Evolutionary conservation across 2,888 invertebrate species (phyloP).

Genomic region (Entomobrya proxima): DNA sequence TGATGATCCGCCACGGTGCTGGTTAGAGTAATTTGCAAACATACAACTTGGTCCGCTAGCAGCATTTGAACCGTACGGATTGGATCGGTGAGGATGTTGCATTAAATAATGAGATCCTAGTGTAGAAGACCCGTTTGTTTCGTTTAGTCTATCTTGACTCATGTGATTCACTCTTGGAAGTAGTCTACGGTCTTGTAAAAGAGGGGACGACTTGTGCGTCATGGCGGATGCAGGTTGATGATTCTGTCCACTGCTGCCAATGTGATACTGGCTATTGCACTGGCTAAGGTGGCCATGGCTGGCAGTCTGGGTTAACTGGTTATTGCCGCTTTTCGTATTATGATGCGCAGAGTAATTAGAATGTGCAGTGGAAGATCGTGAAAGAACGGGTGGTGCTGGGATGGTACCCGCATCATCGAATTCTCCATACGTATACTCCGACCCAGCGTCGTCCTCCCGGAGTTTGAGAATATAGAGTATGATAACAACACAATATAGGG

Average conservation of each 20-base stretch:
- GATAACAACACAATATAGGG: conserved; percentile 66
- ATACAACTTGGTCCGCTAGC: background rate
- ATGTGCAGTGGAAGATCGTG: conserved; percentile 54
- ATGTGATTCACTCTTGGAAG: conserved; percentile 51
- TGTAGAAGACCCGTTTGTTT: background rate
- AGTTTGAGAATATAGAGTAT: conserved; percentile 68
- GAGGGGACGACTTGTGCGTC: conserved; percentile 37
- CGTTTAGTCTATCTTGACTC: conserved; percentile 47
- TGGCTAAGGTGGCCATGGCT: conserved; percentile 45
- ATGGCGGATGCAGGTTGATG: conserved; percentile 9
- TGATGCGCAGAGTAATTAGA: conserved; percentile 54
- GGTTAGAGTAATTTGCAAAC: conserved; percentile 26
- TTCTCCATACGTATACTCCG: conserved; percentile 60
- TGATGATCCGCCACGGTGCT: background rate
- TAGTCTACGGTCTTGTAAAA: conserved; percentile 40
- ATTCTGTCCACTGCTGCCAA: conserved; percentile 31
- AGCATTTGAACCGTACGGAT: background rate
- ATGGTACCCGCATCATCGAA: conserved; percentile 57
- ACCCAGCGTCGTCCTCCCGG: conserved; percentile 52
- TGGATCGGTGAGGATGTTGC: conserved; percentile 26
- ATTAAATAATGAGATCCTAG: conserved; percentile 9
- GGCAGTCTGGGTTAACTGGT: conserved; percentile 33
- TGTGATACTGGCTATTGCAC: conserved; percentile 48
- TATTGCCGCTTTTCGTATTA: conserved; percentile 39
- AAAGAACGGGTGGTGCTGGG: conserved; percentile 51